phyloP scores from a whole-genome alignment of 2,888 invertebrate genomes.

The Callosobruchus maculatus region DNA sequence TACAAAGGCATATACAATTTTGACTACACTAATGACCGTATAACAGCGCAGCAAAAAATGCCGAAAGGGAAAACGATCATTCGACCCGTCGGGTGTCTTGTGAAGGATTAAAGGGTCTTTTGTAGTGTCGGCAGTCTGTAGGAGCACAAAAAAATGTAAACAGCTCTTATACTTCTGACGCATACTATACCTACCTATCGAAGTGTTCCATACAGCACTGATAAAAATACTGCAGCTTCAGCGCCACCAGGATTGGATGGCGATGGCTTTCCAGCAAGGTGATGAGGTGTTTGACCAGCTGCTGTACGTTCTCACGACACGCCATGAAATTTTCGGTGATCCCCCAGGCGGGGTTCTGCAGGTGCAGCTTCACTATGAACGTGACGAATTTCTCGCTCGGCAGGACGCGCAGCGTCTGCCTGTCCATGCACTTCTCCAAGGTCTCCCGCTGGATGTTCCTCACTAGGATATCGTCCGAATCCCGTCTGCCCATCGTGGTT shows the following conservation, averaged over 20 bases:
- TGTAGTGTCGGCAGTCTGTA: too few species aligned
- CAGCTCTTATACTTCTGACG: too few species aligned
- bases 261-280: not conserved
- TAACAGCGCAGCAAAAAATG: too few species aligned
- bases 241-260: not conserved
- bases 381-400: not conserved
- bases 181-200: not conserved
- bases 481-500: not conserved
- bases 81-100: too few species aligned
- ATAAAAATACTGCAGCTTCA: not conserved
- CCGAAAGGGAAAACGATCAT: too few species aligned
- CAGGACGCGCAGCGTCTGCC: not conserved
- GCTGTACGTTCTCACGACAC: not conserved
- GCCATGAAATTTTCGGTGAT: not conserved
- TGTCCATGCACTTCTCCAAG: not conserved
- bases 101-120: too few species aligned
- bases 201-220: not conserved
- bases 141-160: too few species aligned
- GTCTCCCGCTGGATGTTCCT: not conserved
- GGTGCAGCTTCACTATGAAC: not conserved
- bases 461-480: not conserved
- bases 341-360: not conserved
- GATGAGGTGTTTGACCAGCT: not conserved
- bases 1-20: too few species aligned
- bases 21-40: too few species aligned